A percentile compares a stretch with the other conserved stretches of the same genome.
Conservation (phyloP, 2,113 vertebrate species). For the Numenius arquata region DNA sequence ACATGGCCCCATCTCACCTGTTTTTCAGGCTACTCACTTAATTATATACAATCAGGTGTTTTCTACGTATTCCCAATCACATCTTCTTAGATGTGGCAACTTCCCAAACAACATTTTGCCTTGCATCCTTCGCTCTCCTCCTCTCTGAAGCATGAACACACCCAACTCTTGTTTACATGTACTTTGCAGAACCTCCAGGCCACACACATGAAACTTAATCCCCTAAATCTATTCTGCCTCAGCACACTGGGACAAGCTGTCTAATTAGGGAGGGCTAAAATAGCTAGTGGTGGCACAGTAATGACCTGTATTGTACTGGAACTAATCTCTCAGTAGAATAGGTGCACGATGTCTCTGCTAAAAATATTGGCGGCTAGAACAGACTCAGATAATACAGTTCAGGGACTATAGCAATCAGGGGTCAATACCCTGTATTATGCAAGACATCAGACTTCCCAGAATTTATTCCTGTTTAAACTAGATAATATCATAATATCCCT, state of each 20-base stretch:
- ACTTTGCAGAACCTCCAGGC: constrained; percentile 16
- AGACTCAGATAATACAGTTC: background rate
- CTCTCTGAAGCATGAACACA: background rate
- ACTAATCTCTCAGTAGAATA: constrained; percentile 6
- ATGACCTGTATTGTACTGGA: background rate
- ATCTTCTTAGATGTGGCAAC: background rate
- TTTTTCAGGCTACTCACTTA: constrained; percentile 3
- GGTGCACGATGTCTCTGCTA: background rate
- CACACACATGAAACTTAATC: constrained; percentile 40
- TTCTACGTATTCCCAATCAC: constrained; percentile 14
- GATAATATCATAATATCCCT: background rate
- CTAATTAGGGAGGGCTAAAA: constrained; percentile 26
- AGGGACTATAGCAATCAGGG: background rate
- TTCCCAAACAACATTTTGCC: background rate
- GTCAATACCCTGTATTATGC: background rate
- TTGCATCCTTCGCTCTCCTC: background rate
- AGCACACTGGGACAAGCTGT: background rate
- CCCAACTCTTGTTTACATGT: background rate
- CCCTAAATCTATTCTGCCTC: constrained; percentile 35
- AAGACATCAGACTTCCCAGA: background rate
- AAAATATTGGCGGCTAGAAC: background rate
- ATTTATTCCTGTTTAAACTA: background rate
- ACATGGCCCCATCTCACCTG: background rate
- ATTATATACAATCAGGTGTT: background rate
- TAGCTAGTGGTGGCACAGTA: background rate